A percentile compares a stretch with the other conserved stretches of the same genome.
Conservation (phyloP, 2,888 invertebrate species). For the Cosmopolites sordidus region DNA sequence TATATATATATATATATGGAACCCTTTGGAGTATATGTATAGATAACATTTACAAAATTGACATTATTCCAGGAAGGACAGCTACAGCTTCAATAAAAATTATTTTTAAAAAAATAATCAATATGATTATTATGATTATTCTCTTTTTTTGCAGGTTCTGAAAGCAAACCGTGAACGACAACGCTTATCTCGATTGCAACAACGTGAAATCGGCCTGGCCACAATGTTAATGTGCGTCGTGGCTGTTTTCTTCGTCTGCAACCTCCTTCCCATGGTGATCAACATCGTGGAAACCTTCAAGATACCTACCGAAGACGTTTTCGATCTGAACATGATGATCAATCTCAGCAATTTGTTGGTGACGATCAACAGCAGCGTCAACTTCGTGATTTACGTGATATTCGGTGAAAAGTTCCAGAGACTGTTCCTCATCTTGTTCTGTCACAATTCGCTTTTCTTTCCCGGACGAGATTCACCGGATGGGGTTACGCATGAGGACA, state of each 20-base stretch:
- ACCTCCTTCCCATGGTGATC: constrained; percentile 78
- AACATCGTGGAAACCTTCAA: constrained; percentile 80
- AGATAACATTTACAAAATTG: too few relatives aligned
- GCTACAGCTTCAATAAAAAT: too few relatives aligned
- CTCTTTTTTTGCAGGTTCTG: constrained; percentile 76
- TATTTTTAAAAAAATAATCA: too few relatives aligned
- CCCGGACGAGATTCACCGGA: constrained; percentile 65
- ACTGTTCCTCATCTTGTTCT: constrained; percentile 57
- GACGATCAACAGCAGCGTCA: constrained; percentile 94
- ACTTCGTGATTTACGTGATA: constrained; percentile 96
- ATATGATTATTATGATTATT: too few relatives aligned
- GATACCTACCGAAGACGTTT: constrained; percentile 48
- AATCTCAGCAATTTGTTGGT: constrained; percentile 88
- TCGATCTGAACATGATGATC: constrained; percentile 61
- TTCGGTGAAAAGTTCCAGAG: constrained; percentile 95
- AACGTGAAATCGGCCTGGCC: constrained; percentile 88
- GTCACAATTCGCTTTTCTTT: constrained; percentile 44
- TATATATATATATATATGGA: too few relatives aligned
- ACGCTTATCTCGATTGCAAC: constrained; percentile 81
- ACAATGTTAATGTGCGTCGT: constrained; percentile 94
- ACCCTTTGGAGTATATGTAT: too few relatives aligned
- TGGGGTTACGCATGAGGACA: constrained; percentile 74
- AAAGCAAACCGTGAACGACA: constrained; percentile 87
- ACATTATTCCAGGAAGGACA: too few relatives aligned
- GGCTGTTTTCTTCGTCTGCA: constrained; percentile 90